A percentile compares a stretch with the other conserved stretches of the same genome.
phyloP scores from a whole-genome alignment of 2,888 invertebrate species.

The Ophion slaviceki region DNA sequence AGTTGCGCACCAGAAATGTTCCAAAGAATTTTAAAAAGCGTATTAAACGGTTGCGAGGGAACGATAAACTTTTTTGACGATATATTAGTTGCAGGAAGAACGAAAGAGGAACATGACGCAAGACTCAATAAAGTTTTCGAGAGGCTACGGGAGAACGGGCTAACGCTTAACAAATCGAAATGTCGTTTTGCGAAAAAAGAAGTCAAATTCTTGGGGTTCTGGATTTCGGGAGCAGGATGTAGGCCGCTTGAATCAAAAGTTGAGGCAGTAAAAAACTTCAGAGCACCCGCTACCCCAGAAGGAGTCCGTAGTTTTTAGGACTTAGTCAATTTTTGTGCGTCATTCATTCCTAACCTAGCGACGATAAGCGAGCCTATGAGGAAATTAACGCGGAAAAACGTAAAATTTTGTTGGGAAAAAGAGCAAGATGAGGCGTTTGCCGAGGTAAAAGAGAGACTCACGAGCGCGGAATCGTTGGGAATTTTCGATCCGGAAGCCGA shows the following conservation, averaged over 20 bases:
- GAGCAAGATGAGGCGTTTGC: constrained; percentile 63
- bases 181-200: constrained; percentile 55
- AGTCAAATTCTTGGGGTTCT: constrained; percentile 71
- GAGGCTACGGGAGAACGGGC: constrained; percentile 35
- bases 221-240: constrained; percentile 66
- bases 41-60: constrained; percentile 76
- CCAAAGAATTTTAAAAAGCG: constrained; percentile 75
- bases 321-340: constrained; percentile 70
- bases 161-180: constrained; percentile 68
- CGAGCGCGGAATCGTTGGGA: constrained; percentile 68
- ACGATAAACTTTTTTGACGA: constrained; percentile 80
- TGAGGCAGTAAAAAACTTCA: constrained; percentile 63
- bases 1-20: constrained; percentile 82
- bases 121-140: constrained; percentile 69
- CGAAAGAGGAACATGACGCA: constrained; percentile 72
- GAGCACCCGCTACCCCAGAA: constrained; percentile 66
- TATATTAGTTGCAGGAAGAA: constrained; percentile 75
- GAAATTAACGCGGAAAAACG: constrained; percentile 34
- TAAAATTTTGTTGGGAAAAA: constrained; percentile 37
- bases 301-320: constrained; percentile 66
- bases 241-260: constrained; percentile 65
- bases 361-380: constrained; percentile 71
- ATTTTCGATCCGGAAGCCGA: constrained; percentile 73
- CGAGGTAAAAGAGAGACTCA: constrained; percentile 51
- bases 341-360: constrained; percentile 70